Evolutionary conservation across 2,888 invertebrate genomes (phyloP), one percentile per base, ranked within the genome.

Genomic region (Agrotis ipsilon): DNA sequence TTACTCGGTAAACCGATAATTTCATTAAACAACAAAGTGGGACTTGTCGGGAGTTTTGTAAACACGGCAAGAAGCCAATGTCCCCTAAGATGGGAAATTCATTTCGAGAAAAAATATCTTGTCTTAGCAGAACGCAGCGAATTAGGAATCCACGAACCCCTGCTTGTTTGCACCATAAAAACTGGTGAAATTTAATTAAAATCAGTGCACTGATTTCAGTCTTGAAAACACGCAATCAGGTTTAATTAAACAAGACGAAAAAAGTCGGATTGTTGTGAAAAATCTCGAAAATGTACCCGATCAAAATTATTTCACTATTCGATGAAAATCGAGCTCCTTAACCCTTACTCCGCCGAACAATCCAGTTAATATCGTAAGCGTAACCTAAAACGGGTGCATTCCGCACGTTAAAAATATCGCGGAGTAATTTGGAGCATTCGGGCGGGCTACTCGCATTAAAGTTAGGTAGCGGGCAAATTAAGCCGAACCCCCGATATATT

Each of bases 1-100:
- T 96, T 96, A 93, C 94, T 95, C 92, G 94, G 95, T 95, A 96
- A 96, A 96, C 96, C 96, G 96, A 96, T 96, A 96, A 96, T 96
- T 96, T 96, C 94, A 96, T 96, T 96, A 96, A 95, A 95, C 96
- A 96, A 96, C 95, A 95, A 96, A 96, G 95, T 95, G 94, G 94
- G 93, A 93, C 93, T 93, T 92, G 90, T 89, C 86, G 91, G 91
- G 87, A 90, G 92, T 91, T 91, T 91, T 87, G 94, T 93, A 96
- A 95, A 96, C 94, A 96, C 93, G 94, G 92, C 93, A 94, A 96
- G 95, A 95, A 96, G 95, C 94, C 95, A 94, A 92, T 95, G 96
- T 94, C 95, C 96, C 95, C 95, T 85, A 94, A 96, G 94, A 95
- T 94, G 91, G 87, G 90, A 93, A 93, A 96, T 94, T 95, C 94